A percentile compares a stretch with the other conserved stretches of the same genome.
Evolutionary conservation across 2,888 invertebrate species (phyloP).

Genomic region (Pycnomerus fuliginosus): DNA sequence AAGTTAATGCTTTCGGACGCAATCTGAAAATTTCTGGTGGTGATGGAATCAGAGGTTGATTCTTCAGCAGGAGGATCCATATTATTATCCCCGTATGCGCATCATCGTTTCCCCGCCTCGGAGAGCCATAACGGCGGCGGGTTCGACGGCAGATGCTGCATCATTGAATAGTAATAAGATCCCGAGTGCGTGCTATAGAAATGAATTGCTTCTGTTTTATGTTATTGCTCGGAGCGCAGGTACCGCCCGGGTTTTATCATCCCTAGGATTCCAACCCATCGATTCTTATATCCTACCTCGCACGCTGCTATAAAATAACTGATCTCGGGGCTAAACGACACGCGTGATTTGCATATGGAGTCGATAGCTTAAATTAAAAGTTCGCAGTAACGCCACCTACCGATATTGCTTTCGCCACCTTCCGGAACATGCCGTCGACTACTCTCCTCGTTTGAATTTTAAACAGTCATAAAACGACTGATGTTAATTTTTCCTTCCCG

Average conservation of each 20-base stretch:
- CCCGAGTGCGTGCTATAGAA: slow-evolving; percentile 49
- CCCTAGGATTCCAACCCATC: slow-evolving; percentile 30
- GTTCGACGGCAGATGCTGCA: slow-evolving; percentile 44
- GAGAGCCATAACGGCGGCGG: slow-evolving; percentile 44
- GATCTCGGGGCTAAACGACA: slow-evolving; percentile 49
- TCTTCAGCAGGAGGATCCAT: slow-evolving; percentile 19
- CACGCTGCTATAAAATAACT: slow-evolving; percentile 49
- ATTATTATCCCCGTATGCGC: slow-evolving; percentile 11
- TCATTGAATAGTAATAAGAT: slow-evolving; percentile 56
- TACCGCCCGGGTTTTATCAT: slow-evolving; percentile 33
- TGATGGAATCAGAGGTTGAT: slow-evolving; percentile 12
- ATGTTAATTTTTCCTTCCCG: slow-evolving; percentile 54
- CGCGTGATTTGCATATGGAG: slow-evolving; percentile 53
- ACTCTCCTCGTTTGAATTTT: slow-evolving; percentile 40
- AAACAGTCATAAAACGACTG: slow-evolving; percentile 55
- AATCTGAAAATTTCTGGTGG: slow-evolving; percentile 1
- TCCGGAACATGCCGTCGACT: slow-evolving; percentile 31
- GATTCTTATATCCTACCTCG: slow-evolving; percentile 39
- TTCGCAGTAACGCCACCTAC: slow-evolving; percentile 24
- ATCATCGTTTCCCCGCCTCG: slow-evolving; percentile 27
- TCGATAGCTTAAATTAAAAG: slow-evolving; percentile 50
- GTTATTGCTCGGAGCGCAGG: slow-evolving; percentile 44
- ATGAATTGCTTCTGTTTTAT: slow-evolving; percentile 50
- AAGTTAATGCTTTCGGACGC: neutral
- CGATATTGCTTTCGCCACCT: slow-evolving; percentile 30